Evolutionary conservation across 2,113 vertebrate genomes (phyloP).

Genomic region (Lepidothrix coronata): DNA sequence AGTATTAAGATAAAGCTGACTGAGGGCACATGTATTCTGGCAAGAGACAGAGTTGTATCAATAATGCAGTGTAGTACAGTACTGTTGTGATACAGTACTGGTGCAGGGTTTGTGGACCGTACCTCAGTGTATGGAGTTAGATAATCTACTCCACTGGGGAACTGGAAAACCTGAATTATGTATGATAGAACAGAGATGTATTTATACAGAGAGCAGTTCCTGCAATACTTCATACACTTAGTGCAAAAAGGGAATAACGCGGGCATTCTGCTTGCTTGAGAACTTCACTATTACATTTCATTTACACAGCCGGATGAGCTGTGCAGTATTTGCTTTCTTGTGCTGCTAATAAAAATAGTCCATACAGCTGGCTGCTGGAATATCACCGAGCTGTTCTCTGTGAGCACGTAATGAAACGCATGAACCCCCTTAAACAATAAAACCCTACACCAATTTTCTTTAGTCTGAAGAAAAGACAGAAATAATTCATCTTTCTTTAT

Average conservation of each 20-base stretch:
- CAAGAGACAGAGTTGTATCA: not conserved
- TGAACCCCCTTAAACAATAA: not conserved
- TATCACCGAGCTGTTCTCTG: not conserved
- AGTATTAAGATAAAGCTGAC: slow-evolving; percentile 10
- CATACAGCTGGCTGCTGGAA: not conserved
- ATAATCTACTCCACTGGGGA: not conserved
- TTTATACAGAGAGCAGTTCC: slow-evolving; percentile 36
- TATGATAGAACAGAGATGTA: slow-evolving; percentile 23
- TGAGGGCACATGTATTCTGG: not conserved
- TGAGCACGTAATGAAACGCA: not conserved
- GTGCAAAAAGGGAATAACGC: not conserved
- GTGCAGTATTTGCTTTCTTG: slow-evolving; percentile 3
- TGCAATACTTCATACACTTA: not conserved
- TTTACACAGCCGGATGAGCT: slow-evolving; percentile 35
- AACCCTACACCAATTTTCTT: slow-evolving; percentile 12
- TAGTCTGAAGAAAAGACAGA: not conserved
- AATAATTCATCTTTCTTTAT: slow-evolving; percentile 17
- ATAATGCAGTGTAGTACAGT: not conserved
- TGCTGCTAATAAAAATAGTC: slow-evolving; percentile 38
- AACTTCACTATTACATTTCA: slow-evolving; percentile 32
- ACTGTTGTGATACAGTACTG: not conserved
- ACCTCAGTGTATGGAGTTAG: slow-evolving; percentile 3
- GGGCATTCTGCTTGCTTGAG: not conserved
- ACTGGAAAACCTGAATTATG: slow-evolving; percentile 46
- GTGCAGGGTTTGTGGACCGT: not conserved